Percentiles rank a stretch among this genome's conserved stretches.
Evolutionary conservation across 1,140 invertebrate genomes (phyloP).

Genomic region (Lepidotrigona ventralis): DNA sequence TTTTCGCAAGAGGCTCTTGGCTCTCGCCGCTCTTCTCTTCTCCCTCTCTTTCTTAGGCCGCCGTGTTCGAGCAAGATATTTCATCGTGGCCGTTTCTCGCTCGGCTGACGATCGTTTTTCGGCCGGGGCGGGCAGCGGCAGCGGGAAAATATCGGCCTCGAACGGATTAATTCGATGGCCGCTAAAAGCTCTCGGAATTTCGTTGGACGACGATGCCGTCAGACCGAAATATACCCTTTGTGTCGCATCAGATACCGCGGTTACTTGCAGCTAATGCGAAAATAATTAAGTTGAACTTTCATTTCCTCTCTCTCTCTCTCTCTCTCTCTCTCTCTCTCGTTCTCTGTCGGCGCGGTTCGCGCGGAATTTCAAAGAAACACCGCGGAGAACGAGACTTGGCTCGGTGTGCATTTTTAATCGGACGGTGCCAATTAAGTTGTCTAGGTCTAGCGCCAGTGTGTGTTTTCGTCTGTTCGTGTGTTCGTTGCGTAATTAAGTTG

Average conservation of each 20-base stretch:
- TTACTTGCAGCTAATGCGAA: constrained; percentile 54
- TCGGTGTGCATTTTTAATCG: constrained; percentile 38
- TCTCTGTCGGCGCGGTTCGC: not conserved
- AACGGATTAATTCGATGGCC: constrained; percentile 56
- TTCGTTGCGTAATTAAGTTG: constrained; percentile 42
- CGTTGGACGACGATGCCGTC: not conserved
- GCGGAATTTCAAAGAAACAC: constrained; percentile 30
- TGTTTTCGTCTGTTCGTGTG: not conserved
- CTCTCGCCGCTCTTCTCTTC: not conserved
- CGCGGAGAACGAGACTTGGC: not conserved
- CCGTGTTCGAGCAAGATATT: too few relatives aligned
- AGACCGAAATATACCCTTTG: constrained; percentile 17
- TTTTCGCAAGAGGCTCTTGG: constrained; percentile 1
- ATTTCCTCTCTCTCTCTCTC: constrained; percentile 3
- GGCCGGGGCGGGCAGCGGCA: too few relatives aligned
- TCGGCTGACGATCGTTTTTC: constrained; percentile 1
- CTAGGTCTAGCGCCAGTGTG: not conserved
- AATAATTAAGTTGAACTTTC: constrained; percentile 57
- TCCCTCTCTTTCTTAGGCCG: too few relatives aligned
- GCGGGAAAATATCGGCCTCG: constrained; percentile 33
- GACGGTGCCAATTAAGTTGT: not conserved
- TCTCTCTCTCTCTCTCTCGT: too few relatives aligned
- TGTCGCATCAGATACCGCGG: constrained; percentile 22
- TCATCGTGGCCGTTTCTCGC: too few relatives aligned
- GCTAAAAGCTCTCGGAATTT: constrained; percentile 61